phyloP scores from a whole-genome alignment of 2,797 vertebrate genomes.

The Channallabes apus region DNA sequence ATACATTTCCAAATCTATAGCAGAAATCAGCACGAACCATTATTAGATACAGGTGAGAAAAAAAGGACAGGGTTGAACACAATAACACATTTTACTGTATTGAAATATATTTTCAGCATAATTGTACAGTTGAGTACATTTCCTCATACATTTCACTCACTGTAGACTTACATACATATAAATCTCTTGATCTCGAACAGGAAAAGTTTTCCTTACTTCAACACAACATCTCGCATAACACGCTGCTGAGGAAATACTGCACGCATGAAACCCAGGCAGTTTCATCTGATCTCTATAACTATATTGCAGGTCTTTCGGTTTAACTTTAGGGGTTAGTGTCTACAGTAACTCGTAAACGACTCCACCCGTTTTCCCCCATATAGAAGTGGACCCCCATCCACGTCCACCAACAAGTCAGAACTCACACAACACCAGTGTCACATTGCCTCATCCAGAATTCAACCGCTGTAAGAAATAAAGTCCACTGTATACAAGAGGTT shows the following conservation, averaged over 20 bases:
- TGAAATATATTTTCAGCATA: not conserved
- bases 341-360: conserved; percentile 29
- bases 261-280: not conserved
- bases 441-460: not conserved
- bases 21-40: not conserved
- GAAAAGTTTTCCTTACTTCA: not conserved
- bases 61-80: not conserved
- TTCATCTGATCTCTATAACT: not conserved
- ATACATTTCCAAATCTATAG: not conserved
- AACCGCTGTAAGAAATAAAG: not conserved
- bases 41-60: too few species aligned
- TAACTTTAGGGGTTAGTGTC: conserved; percentile 1
- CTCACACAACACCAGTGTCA: not conserved
- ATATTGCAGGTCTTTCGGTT: not conserved
- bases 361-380: conserved; percentile 42
- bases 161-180: not conserved
- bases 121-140: not conserved
- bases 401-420: not conserved
- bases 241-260: not conserved
- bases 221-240: not conserved
- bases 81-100: not conserved
- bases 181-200: too few species aligned
- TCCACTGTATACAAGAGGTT: not conserved
- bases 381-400: conserved; percentile 19
- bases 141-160: not conserved